phyloP scores from a whole-genome alignment of 2,888 invertebrate genomes.

The Zelleria hepariella region DNA sequence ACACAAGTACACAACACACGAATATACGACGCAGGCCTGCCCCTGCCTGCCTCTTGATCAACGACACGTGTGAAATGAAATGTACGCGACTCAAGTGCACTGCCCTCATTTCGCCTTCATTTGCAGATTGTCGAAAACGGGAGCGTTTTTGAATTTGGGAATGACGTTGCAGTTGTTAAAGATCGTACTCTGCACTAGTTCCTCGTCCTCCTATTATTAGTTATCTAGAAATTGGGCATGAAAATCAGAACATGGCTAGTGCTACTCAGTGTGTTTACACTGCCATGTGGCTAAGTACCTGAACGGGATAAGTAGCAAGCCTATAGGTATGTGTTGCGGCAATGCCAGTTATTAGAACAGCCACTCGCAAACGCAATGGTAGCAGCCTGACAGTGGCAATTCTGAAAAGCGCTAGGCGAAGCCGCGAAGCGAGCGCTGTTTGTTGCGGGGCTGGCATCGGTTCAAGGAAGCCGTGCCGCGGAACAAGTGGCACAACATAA shows the following conservation, averaged over 20 bases:
- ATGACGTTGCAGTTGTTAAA: neutral
- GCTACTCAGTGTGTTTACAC: no score
- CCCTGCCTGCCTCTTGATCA: slow-evolving; percentile 33
- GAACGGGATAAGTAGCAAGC: neutral
- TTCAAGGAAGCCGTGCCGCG: neutral
- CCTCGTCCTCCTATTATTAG: no score
- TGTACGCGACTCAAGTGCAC: slow-evolving; percentile 36
- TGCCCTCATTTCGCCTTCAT: slow-evolving; percentile 28
- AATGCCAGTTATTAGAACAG: neutral
- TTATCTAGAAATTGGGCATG: neutral
- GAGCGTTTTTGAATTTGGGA: neutral
- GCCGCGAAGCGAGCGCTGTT: no score
- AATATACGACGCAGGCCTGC: slow-evolving; percentile 16
- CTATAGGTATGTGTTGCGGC: neutral
- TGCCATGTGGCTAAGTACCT: no score
- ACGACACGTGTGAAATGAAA: slow-evolving; percentile 24
- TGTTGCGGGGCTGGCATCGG: slow-evolving; percentile 5
- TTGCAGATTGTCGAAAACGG: neutral
- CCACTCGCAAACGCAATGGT: no score
- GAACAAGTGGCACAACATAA: neutral
- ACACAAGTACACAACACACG: neutral
- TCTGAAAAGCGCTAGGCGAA: neutral
- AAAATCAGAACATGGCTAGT: no score
- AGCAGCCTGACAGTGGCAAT: no score
- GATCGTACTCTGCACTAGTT: no score